Evolutionary conservation across 1,140 invertebrate genomes (phyloP).

Genomic region (Drosophila yakuba): DNA sequence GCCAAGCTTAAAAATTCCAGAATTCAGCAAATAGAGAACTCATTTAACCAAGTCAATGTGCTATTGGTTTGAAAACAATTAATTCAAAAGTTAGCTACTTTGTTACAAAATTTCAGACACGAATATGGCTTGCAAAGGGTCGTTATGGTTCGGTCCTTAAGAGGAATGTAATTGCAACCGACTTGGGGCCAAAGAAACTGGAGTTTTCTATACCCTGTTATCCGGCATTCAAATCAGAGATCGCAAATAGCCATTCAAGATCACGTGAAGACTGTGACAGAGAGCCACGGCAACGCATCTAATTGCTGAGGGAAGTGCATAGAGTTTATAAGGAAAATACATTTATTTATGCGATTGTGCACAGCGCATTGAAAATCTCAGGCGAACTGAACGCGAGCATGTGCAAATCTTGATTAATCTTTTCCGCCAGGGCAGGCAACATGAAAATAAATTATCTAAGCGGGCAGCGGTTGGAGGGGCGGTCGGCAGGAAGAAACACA

Average conservation of each 20-base stretch:
- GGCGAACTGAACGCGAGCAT: slow-evolving; percentile 59
- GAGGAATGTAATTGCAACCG: neutral
- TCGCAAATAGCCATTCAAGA: slow-evolving; percentile 12
- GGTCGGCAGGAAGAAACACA: slow-evolving; percentile 41
- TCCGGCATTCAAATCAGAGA: slow-evolving; percentile 10
- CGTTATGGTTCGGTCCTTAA: neutral
- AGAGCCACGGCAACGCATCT: slow-evolving; percentile 43
- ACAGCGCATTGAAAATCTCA: slow-evolving; percentile 13
- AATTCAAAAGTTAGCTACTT: no score
- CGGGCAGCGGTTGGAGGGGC: slow-evolving; percentile 1
- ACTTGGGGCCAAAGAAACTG: slow-evolving; percentile 54
- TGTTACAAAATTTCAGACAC: no score
- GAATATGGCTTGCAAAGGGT: neutral
- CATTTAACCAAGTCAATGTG: no score
- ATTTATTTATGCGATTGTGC: slow-evolving; percentile 58
- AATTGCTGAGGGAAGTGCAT: slow-evolving; percentile 72
- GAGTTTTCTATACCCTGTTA: slow-evolving; percentile 48
- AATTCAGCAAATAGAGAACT: no score
- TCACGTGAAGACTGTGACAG: slow-evolving; percentile 18
- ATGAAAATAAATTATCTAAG: slow-evolving; percentile 77
- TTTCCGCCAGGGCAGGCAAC: slow-evolving; percentile 70
- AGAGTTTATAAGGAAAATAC: slow-evolving; percentile 72
- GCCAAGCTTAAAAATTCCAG: no score
- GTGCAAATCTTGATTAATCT: slow-evolving; percentile 83
- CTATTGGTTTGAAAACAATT: no score